Percentiles rank a stretch among this genome's conserved stretches.
Evolutionary conservation across 1,140 invertebrate genomes (phyloP).

Genomic region (Bombus impatiens): DNA sequence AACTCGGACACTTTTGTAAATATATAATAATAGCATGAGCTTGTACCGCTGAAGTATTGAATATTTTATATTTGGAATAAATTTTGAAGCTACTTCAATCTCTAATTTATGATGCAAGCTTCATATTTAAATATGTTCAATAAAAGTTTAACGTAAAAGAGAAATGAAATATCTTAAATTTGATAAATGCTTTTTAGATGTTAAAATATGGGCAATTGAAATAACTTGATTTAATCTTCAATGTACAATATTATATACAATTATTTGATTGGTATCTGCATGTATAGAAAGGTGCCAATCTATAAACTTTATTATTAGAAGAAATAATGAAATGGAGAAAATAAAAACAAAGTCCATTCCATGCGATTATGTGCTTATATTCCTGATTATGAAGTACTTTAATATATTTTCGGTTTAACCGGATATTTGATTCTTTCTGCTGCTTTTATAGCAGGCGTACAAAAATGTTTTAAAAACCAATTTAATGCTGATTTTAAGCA

Average conservation of each 20-base stretch:
- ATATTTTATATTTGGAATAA: no score
- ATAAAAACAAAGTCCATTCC: not conserved
- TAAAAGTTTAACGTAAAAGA: not conserved
- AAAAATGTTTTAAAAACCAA: not conserved
- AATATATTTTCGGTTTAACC: not conserved
- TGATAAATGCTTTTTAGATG: not conserved
- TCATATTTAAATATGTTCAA: not conserved
- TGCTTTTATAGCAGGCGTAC: not conserved
- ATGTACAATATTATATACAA: not conserved
- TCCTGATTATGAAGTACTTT: not conserved
- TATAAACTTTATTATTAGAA: not conserved
- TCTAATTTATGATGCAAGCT: not conserved
- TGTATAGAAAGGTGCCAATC: not conserved
- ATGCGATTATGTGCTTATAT: not conserved
- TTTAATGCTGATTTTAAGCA: not conserved
- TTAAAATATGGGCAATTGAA: not conserved
- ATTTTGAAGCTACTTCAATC: no score
- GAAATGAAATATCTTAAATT: not conserved
- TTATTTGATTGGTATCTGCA: not conserved
- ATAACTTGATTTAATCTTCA: not conserved
- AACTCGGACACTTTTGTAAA: no score
- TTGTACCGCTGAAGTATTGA: no score
- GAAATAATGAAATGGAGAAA: not conserved
- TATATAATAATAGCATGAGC: no score
- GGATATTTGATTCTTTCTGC: not conserved